Base-by-base conservation (phyloP, 2,888 invertebrate species). In the Neuroscelio doddi region DNA sequence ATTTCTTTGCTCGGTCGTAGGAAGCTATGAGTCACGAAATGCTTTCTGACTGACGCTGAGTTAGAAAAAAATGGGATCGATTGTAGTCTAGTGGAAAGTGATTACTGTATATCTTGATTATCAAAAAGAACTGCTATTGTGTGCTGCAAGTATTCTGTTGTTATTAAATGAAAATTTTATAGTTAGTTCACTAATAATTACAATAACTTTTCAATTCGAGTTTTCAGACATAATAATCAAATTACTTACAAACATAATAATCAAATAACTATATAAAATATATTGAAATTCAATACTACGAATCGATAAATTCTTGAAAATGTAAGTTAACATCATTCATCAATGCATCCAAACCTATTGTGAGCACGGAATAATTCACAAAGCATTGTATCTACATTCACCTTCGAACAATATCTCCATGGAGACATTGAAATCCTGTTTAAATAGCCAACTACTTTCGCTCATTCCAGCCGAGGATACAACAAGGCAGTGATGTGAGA, bases 11-110 rank as follows among this genome's bases (percentile, higher is more conserved):
- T 64, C 49, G 41, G 24, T 32, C 50, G 29, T 44, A 39, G 34
- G 30, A 64, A 55, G 53, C 45, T 50, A 32, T 21, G 49, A 52
- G 44, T 39, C 47, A 52, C 51, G 44, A 49, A 65, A 59, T 27
- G 44, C 56, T 57, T 61, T 61, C 49, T 53, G 44, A 47, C 41
- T 55, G 45, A 55, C 36, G 21, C 44, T 39, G 30, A 46, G 34
- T 55, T 44, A 51, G 42, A 53, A 44, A 62, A 38, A 34, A 55
- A 38, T 59, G 38, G 41, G 41, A 67, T 58, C 63, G 55, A 62
- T 63, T 34, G 49, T 34, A 32, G 24, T 9, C 44, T 47, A 34
- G 36, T 27, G 17, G 39, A 27, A 30, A 45, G 39, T 32, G 27
- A 27, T 21, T 21, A 49, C 44, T 30, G 39, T 16, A 34, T 41